phyloP scores from a whole-genome alignment of 2,888 invertebrate species.

The Drosophila rubida region DNA sequence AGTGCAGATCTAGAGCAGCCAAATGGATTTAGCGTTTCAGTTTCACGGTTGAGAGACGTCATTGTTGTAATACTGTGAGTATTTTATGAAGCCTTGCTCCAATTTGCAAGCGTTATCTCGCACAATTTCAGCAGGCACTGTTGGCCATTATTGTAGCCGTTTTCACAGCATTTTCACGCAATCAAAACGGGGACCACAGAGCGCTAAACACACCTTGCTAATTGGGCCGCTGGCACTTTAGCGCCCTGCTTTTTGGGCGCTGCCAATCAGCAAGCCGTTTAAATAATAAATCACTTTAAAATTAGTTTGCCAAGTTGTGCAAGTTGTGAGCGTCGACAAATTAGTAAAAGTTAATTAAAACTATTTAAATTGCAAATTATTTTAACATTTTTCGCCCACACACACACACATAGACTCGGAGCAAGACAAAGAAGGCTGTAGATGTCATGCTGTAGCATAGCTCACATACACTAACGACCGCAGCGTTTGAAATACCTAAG shows the following conservation, averaged over 20 bases:
- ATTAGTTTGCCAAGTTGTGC: constrained; percentile 75
- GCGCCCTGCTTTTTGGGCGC: constrained; percentile 46
- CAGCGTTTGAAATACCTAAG: constrained; percentile 41
- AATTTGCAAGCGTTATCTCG: not conserved
- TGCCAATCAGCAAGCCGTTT: constrained; percentile 76
- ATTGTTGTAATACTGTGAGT: not conserved
- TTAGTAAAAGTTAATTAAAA: constrained; percentile 80
- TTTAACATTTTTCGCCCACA: constrained; percentile 67
- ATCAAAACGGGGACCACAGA: constrained; percentile 24
- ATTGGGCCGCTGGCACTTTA: constrained; percentile 65
- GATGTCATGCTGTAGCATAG: constrained; percentile 47
- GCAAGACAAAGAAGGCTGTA: constrained; percentile 25
- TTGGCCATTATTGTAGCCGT: not conserved
- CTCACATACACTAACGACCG: constrained; percentile 29
- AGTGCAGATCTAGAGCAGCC: constrained; percentile 27
- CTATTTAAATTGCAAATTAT: constrained; percentile 81
- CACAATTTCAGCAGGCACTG: not conserved
- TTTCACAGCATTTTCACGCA: constrained; percentile 39
- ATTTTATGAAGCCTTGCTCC: not conserved
- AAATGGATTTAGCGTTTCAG: not conserved
- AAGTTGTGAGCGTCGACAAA: constrained; percentile 59
- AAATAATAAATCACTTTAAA: constrained; percentile 82
- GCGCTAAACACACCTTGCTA: constrained; percentile 54
- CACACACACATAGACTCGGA: constrained; percentile 9
- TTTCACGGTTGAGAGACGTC: not conserved